Evolutionary conservation across 2,888 invertebrate genomes (phyloP), one percentile per base, ranked within the genome.

Genomic region (Steinernema carpocapsae): DNA sequence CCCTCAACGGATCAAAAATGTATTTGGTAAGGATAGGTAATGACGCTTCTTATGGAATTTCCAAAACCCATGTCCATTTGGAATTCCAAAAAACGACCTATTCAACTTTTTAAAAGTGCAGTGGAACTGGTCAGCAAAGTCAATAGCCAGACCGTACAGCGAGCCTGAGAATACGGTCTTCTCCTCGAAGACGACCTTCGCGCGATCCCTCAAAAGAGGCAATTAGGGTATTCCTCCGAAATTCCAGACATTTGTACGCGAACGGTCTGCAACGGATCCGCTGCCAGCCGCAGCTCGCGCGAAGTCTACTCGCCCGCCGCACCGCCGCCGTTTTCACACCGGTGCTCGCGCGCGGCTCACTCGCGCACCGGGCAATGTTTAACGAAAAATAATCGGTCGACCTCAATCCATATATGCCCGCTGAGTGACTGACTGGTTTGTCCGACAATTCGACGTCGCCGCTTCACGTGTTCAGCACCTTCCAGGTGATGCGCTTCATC

Each of bases 331-430:
- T 64, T 64, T 64, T 64, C 64, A 64, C 64, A 64, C 64, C 17
- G 64, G 37, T 37, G 37, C 64, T 64, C 64, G 64, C 64, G 64
- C 29, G 32, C 64, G 32, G 29, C 64, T 64, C 64, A 64, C 64
- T 12, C 64, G 17, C 64, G 17, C 64, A 64, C 64, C 64, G 10
- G 64, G 64, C 64, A 64, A 64, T 64, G 64, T 64, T 64, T 64
- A 64, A 64, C 64, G 64, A 64, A 64, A 64, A 64, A 64, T 64
- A 64, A 64, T 64, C 64, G 64, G 64, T 29, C 64, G 64, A 64
- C 64, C 64, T 64, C 64, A 64, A 64, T 64, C 64, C 64, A 64
- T 64, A 64, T 64, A 64, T 64, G 64, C 64, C 64, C 64, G 2
- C 17, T 37, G 37, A 37, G 37, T 37, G 37, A 37, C 37, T 37